Conservation (phyloP, 1,140 invertebrate species). For the Phymastichus coffea region DNA sequence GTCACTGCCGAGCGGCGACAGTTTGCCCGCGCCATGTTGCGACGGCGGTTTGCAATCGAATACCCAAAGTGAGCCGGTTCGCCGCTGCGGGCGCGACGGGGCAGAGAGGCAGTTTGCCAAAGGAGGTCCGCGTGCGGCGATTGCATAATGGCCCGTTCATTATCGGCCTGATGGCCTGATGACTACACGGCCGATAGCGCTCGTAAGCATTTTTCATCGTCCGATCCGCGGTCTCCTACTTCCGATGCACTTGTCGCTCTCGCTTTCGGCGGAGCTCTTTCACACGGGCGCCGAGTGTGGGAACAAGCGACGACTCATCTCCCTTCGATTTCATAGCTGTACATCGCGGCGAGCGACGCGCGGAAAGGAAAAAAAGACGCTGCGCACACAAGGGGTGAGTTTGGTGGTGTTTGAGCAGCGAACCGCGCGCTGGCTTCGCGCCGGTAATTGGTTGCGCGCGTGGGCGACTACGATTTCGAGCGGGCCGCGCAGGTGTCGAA, state of each 20-base stretch:
- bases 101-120: too few relatives aligned
- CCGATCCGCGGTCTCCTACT: neutral
- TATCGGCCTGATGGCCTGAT: too few relatives aligned
- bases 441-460: neutral
- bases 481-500: neutral
- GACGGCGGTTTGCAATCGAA: too few relatives aligned
- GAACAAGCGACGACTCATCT: neutral
- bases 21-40: too few relatives aligned
- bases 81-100: too few relatives aligned
- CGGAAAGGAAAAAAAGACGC: slow-evolving; percentile 17
- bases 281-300: slow-evolving; percentile 18
- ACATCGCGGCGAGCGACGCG: neutral
- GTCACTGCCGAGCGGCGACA: too few relatives aligned
- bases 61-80: too few relatives aligned
- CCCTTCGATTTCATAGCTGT: neutral
- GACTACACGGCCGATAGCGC: slow-evolving; percentile 2
- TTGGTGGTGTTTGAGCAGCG: too few relatives aligned
- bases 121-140: too few relatives aligned
- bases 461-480: neutral
- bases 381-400: too few relatives aligned
- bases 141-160: too few relatives aligned
- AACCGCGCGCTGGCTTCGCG: neutral
- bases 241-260: slow-evolving; percentile 26
- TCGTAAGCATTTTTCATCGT: neutral
- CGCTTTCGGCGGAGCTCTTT: slow-evolving; percentile 12